These are phyloP conservation scores for Trachymyrmex cornetzi DNA, from an alignment of 1,140 invertebrate species.

Conservation along the genomic window DNA sequence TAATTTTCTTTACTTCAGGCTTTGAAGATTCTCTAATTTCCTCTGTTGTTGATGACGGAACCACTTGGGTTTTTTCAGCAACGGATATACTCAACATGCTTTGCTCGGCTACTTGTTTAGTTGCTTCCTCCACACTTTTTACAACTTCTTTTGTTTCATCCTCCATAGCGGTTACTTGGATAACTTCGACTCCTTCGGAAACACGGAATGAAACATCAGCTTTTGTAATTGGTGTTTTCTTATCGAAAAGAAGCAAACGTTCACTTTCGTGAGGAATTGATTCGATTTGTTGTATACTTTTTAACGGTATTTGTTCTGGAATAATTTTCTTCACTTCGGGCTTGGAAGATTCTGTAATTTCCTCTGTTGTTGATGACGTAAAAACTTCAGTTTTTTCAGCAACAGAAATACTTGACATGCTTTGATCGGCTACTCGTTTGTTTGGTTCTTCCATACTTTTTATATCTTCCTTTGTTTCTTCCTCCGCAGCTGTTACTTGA, in stretches of 20 bases:
- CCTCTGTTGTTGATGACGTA: slow-evolving; percentile 73
- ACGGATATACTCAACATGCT: slow-evolving; percentile 75
- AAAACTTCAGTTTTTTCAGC: slow-evolving; percentile 80
- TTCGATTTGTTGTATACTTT: slow-evolving; percentile 78
- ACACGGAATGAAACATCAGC: slow-evolving; percentile 79
- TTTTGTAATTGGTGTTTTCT: slow-evolving; percentile 65
- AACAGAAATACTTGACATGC: slow-evolving; percentile 29
- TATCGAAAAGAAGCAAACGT: slow-evolving; percentile 62
- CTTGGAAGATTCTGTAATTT: slow-evolving; percentile 63
- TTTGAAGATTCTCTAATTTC: slow-evolving; percentile 65
- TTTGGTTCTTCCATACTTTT: too few relatives aligned
- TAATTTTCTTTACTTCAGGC: slow-evolving; percentile 74
- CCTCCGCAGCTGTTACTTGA: too few relatives aligned
- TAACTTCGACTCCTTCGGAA: slow-evolving; percentile 79
- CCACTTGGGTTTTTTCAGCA: slow-evolving; percentile 78
- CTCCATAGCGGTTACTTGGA: slow-evolving; percentile 79
- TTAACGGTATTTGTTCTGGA: slow-evolving; percentile 80
- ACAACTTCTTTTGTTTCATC: slow-evolving; percentile 82
- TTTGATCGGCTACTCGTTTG: too few relatives aligned
- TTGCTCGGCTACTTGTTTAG: slow-evolving; percentile 76
- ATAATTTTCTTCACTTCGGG: slow-evolving; percentile 75
- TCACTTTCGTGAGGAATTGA: slow-evolving; percentile 81
- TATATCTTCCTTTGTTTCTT: too few relatives aligned
- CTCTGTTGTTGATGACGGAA: slow-evolving; percentile 77
- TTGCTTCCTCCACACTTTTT: slow-evolving; percentile 71